These are phyloP conservation scores for Chamaetylas fuelleborni DNA, from an alignment of 2,113 vertebrate genomes.

Conservation along the genomic window DNA sequence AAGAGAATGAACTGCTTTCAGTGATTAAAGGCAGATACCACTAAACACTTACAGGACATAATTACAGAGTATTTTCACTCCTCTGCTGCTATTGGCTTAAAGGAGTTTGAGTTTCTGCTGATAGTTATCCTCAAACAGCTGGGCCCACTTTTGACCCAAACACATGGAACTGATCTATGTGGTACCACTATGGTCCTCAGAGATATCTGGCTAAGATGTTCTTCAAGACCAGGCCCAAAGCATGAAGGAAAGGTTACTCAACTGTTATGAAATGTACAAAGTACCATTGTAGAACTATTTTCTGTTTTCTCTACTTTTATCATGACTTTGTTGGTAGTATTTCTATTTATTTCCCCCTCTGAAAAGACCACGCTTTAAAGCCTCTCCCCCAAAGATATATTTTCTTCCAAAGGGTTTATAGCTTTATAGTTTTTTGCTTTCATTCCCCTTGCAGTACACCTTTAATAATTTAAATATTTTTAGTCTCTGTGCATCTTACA, in stretches of 20 bases:
- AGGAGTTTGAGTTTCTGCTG: not conserved
- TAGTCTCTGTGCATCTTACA: not conserved
- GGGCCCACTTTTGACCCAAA: not conserved
- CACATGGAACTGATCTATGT: not conserved
- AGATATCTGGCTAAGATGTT: not conserved
- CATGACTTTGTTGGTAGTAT: not conserved
- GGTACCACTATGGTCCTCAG: not conserved
- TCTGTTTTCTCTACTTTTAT: not conserved
- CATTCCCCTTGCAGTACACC: not conserved
- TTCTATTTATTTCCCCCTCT: not conserved
- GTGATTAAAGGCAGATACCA: not conserved
- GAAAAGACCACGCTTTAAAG: not conserved
- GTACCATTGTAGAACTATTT: not conserved
- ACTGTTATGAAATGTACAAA: not conserved
- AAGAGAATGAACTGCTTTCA: not conserved
- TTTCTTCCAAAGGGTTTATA: not conserved
- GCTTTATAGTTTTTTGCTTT: not conserved
- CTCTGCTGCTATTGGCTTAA: not conserved
- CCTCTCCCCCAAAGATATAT: not conserved
- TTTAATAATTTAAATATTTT: not conserved
- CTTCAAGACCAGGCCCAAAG: not conserved
- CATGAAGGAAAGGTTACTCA: not conserved
- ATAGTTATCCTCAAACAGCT: not conserved
- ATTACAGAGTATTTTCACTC: not conserved
- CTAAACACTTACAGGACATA: not conserved